These are phyloP conservation scores for Scyliorhinus canicula DNA, from an alignment of 2,797 vertebrate species.

Conservation along the genomic window DNA sequence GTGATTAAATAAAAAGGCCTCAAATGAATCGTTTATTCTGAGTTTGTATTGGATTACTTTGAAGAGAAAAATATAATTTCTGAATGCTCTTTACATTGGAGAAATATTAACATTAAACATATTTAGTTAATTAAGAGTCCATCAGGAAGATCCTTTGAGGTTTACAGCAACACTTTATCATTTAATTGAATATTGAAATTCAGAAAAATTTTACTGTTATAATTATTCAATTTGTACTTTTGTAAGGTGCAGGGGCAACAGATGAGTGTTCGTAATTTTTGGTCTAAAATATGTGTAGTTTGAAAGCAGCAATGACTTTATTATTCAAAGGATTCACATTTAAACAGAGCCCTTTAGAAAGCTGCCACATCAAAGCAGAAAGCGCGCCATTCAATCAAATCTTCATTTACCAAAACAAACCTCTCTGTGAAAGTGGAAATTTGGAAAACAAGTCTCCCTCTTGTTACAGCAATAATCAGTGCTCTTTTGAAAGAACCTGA, in stretches of 20 bases:
- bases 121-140: constrained; percentile 33
- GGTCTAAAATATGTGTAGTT: not conserved
- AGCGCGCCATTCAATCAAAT: not conserved
- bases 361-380: not conserved
- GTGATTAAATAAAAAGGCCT: not conserved
- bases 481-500: not conserved
- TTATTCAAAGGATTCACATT: constrained; percentile 22
- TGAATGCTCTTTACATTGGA: constrained; percentile 13
- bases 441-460: not conserved
- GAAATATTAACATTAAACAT: constrained; percentile 15
- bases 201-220: not conserved
- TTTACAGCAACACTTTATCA: not conserved
- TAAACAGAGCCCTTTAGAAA: not conserved
- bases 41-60: constrained; percentile 23
- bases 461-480: not conserved
- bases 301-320: constrained; percentile 23
- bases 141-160: constrained; percentile 36
- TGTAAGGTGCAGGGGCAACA: not conserved
- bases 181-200: not conserved
- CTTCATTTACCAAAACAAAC: not conserved
- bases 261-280: not conserved
- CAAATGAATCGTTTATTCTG: not conserved
- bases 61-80: constrained; percentile 20
- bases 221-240: not conserved
- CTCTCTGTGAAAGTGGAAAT: not conserved